Conservation (phyloP, 2,888 invertebrate genomes). For the Macaria notata region DNA sequence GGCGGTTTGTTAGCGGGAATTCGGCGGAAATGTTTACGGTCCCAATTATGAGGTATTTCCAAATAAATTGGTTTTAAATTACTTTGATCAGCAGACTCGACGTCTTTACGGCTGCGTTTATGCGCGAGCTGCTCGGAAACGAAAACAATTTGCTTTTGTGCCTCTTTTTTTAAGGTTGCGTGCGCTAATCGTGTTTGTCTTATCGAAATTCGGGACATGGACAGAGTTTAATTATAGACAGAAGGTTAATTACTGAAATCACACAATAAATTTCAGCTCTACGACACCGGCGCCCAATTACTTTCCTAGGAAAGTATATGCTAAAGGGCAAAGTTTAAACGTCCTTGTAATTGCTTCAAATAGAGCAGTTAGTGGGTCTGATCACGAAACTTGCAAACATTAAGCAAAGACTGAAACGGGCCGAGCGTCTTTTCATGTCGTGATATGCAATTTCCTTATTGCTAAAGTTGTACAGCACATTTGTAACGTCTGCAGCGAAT, state of each 20-base stretch:
- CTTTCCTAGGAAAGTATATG: too few relatives aligned
- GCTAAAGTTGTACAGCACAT: conserved; percentile 28
- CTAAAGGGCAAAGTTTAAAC: background rate
- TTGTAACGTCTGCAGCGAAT: conserved; percentile 15
- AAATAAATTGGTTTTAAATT: conserved; percentile 25
- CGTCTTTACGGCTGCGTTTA: conserved; percentile 3
- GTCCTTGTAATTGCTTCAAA: conserved; percentile 18
- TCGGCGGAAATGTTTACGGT: conserved; percentile 19
- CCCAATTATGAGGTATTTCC: conserved; percentile 20
- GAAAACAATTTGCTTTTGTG: conserved; percentile 2
- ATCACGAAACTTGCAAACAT: conserved; percentile 48
- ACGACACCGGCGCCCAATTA: too few relatives aligned
- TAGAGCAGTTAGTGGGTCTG: conserved; percentile 44
- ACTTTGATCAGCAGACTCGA: conserved; percentile 14
- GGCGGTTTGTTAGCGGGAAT: conserved; percentile 22
- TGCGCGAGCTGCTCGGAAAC: background rate
- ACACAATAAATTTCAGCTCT: too few relatives aligned
- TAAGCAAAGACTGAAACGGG: conserved; percentile 44
- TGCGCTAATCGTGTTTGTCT: background rate
- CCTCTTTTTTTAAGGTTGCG: background rate
- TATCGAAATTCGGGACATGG: too few relatives aligned
- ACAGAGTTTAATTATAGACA: too few relatives aligned
- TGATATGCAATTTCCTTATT: conserved; percentile 44
- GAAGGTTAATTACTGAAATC: too few relatives aligned
- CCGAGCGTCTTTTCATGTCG: conserved; percentile 41